Base-by-base conservation (phyloP, 2,113 vertebrate genomes). In the Oryzias melastigma region DNA sequence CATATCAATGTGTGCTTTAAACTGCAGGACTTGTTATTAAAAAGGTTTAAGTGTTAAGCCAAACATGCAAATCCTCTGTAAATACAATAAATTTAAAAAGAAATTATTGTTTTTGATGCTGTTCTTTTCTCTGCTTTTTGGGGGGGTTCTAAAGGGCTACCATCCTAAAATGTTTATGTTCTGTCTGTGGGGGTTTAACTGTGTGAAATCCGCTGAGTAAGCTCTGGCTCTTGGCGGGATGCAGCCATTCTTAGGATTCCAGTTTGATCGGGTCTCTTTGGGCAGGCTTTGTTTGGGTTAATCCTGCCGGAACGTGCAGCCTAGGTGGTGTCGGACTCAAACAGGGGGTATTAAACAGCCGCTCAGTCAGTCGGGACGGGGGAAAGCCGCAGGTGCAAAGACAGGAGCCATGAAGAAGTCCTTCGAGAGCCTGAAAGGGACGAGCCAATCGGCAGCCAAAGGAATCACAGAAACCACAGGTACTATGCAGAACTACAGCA, bases 31-130 rank as follows among this genome's bases (percentile, higher is more conserved):
- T 86, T 89, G 86, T 91, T 84, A 75, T 79, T 89, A 87, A 88
- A 84, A 85, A 82, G 89, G 83, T 88, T 89, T 89, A 85, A 88
- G 87, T 90, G 90, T 92, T 88, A 87, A 84, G 71, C 81, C 90
- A 88, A 85, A 91, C 85, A 80, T 90, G 83, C 79, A 81, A 83
- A 86, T 90, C 88, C 78, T 92, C 85, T 93, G 91, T 93, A 92
- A 91, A 93, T 93, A 92, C 91, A 87, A 82, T 65, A 19, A 47
- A 47, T 16, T 44, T 44, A 47, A 20, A 20, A 79, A 71, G 3
- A 27, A 50, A 67, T 15, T 29, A 1, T 12, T 16, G 44, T 18
- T 12, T 24, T 48, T 40, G 4, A 7, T 2, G 45, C 4, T 14
- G 56, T 40, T 43, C 18, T 27, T 46, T 52, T 52, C 5, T 63